Percentiles rank a stretch among this genome's conserved stretches.
phyloP scores from a whole-genome alignment of 2,113 vertebrate species.

The Chaenogobius annularis region DNA sequence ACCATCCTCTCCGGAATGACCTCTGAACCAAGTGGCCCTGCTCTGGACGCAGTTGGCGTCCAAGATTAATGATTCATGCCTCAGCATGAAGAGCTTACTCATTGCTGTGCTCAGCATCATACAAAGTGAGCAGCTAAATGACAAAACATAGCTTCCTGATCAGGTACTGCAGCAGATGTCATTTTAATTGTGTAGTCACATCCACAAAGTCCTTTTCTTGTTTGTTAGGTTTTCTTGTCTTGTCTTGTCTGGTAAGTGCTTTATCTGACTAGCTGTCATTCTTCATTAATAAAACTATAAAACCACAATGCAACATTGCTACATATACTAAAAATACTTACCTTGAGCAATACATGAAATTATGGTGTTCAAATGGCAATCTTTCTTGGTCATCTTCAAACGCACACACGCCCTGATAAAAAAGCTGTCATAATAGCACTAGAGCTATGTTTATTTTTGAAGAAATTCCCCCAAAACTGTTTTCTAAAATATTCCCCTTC shows the following conservation, averaged over 20 bases:
- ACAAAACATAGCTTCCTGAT: constrained; percentile 29
- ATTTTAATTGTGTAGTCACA: background rate
- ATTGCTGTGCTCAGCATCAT: constrained; percentile 52
- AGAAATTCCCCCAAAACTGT: constrained; percentile 15
- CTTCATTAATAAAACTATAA: no score
- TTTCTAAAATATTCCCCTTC: background rate
- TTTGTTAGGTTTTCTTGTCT: background rate
- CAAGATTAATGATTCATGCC: constrained; percentile 79
- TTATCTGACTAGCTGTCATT: no score
- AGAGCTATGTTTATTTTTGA: constrained; percentile 28
- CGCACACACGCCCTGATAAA: background rate
- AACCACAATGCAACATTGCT: no score
- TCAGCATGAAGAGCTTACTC: constrained; percentile 65
- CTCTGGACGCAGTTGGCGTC: constrained; percentile 58
- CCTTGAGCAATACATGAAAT: background rate
- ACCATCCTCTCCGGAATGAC: constrained; percentile 64
- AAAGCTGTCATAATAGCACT: background rate
- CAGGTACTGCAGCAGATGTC: constrained; percentile 20
- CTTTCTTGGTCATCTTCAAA: constrained; percentile 13
- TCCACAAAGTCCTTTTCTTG: background rate
- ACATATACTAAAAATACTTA: no score
- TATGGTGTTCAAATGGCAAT: background rate
- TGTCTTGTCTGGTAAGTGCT: no score
- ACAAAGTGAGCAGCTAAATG: constrained; percentile 56
- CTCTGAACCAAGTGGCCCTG: constrained; percentile 35